Percentiles rank a stretch among this genome's conserved stretches.
These are phyloP conservation scores for Quadroppia sp. DNA, from an alignment of 2,888 invertebrate genomes.

Conservation along the genomic window DNA sequence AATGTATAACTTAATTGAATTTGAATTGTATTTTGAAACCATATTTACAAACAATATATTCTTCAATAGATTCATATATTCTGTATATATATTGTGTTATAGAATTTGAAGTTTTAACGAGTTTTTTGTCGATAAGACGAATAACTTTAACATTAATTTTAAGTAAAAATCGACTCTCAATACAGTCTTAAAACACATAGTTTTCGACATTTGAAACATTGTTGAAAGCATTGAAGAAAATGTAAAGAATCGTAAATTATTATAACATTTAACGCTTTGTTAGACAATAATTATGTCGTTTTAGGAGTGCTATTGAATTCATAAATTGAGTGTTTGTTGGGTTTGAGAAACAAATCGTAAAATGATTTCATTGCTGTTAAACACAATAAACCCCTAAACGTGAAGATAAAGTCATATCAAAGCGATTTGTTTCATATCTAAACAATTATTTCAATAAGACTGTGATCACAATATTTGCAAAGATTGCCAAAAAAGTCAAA, in stretches of 20 bases:
- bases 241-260: conserved; percentile 33
- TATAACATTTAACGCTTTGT: neutral
- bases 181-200: neutral
- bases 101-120: conserved; percentile 3
- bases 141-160: neutral
- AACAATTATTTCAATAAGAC: neutral
- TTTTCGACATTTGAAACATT: neutral
- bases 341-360: too few relatives aligned
- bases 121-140: neutral
- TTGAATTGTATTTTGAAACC: neutral
- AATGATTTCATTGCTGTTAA: too few relatives aligned
- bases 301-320: too few relatives aligned
- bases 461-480: conserved; percentile 35
- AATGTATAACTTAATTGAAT: neutral
- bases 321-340: too few relatives aligned
- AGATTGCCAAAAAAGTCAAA: neutral
- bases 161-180: neutral
- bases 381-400: neutral
- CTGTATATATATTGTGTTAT: neutral
- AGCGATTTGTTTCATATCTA: neutral
- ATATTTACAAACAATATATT: neutral
- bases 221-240: conserved; percentile 22
- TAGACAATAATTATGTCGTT: neutral
- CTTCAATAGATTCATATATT: conserved; percentile 4
- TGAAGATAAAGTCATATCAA: neutral